Percentiles rank a stretch among this genome's conserved stretches.
Conservation (phyloP, 2,113 vertebrate genomes). For the rabbit (Oryctolagus cuniculus) region DNA sequence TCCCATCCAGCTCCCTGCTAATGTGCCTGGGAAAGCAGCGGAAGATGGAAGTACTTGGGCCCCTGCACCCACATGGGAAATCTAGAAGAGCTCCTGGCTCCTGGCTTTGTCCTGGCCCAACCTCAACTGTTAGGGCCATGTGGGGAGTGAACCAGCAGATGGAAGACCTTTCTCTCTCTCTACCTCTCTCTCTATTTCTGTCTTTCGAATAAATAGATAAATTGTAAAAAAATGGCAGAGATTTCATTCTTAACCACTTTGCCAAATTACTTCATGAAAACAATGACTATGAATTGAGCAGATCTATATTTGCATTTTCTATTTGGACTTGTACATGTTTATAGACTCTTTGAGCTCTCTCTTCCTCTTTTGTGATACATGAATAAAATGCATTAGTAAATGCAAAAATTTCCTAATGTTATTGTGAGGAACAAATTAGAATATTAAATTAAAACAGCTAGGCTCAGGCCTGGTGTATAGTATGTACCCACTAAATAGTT, state of each 20-base stretch:
- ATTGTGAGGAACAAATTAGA: neutral
- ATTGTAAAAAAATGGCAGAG: neutral
- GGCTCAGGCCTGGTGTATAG: neutral
- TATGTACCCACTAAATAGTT: neutral
- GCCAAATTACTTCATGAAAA: neutral
- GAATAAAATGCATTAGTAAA: neutral
- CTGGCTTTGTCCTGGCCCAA: no score
- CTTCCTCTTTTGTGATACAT: neutral
- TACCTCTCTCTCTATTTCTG: no score
- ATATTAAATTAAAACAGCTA: neutral
- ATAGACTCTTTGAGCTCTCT: neutral
- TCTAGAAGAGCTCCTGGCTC: no score
- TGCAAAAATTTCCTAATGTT: neutral
- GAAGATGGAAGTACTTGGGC: no score
- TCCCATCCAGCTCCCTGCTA: no score
- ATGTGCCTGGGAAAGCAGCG: no score
- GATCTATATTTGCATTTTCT: neutral
- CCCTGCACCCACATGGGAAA: no score
- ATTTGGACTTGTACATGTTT: neutral
- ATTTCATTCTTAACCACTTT: neutral
- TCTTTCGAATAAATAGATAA: no score
- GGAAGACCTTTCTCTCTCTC: no score
- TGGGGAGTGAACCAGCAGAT: no score
- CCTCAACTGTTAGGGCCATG: no score
- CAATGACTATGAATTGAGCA: neutral